These are phyloP conservation scores for Dascyllus trimaculatus DNA, from an alignment of 2,113 vertebrate genomes.

Conservation along the genomic window DNA sequence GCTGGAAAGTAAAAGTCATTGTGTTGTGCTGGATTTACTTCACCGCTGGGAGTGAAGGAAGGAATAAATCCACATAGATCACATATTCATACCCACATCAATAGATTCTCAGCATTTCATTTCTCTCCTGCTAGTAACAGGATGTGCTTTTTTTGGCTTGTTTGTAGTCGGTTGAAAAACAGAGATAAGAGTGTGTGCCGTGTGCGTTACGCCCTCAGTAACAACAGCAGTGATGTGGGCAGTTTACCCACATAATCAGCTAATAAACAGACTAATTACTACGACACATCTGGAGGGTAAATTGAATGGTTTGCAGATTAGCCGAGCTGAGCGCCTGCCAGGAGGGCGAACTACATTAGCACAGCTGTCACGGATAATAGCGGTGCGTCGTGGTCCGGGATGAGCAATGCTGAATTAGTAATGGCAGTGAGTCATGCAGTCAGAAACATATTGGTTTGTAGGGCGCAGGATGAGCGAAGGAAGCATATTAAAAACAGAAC, in stretches of 20 bases:
- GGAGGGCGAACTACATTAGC: slow-evolving; percentile 40
- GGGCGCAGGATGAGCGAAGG: not conserved
- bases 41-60: not conserved
- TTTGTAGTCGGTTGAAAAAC: not conserved
- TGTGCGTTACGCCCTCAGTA: not conserved
- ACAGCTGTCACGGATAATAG: slow-evolving; percentile 53
- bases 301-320: slow-evolving; percentile 62
- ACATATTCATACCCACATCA: slow-evolving; percentile 43
- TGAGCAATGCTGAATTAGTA: slow-evolving; percentile 56
- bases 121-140: not conserved
- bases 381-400: slow-evolving; percentile 33
- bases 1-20: not conserved
- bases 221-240: slow-evolving; percentile 46
- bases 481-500: no score
- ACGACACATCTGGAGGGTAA: slow-evolving; percentile 68
- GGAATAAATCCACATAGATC: not conserved
- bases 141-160: slow-evolving; percentile 7
- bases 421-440: slow-evolving; percentile 67
- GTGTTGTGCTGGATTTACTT: not conserved
- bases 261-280: slow-evolving; percentile 66
- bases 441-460: slow-evolving; percentile 43
- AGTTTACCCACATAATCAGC: slow-evolving; percentile 60
- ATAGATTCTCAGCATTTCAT: not conserved
- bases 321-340: slow-evolving; percentile 25
- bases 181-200: not conserved